Percentiles rank a stretch among this genome's conserved stretches.
Conservation (phyloP, 2,797 vertebrate species). For the Phaenicophaeus curvirostris region DNA sequence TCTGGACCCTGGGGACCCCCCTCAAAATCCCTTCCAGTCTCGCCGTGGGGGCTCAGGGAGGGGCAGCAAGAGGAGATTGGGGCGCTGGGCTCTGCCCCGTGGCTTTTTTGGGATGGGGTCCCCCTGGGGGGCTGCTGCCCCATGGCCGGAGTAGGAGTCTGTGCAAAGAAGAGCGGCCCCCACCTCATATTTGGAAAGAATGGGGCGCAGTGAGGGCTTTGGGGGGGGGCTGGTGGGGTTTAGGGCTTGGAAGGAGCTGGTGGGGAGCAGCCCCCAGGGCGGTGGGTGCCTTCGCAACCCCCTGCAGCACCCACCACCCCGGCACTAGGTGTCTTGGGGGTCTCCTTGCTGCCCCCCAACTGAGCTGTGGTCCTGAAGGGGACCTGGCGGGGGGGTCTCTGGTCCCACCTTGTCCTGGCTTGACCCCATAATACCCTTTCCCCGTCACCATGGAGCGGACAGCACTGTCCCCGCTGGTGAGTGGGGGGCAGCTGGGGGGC, state of each 20-base stretch:
- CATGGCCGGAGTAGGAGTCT: background rate
- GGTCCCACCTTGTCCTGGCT: background rate
- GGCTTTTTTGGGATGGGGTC: background rate
- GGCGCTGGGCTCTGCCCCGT: background rate
- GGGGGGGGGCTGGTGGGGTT: background rate
- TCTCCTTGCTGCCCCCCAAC: background rate
- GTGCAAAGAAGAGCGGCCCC: too few relatives aligned
- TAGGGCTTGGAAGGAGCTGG: too few relatives aligned
- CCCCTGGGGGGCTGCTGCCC: background rate
- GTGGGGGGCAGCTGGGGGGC: background rate
- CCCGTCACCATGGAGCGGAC: background rate
- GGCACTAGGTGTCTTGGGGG: rapidly evolving
- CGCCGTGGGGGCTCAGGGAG: background rate
- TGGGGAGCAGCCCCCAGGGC: background rate
- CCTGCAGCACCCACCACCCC: rapidly evolving
- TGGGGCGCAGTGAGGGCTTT: rapidly evolving
- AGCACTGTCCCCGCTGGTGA: rapidly evolving
- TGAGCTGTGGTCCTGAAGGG: rapidly evolving
- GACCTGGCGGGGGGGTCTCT: background rate
- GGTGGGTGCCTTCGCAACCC: background rate
- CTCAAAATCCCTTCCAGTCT: background rate
- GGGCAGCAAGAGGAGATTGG: background rate
- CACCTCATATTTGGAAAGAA: background rate
- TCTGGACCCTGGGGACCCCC: background rate
- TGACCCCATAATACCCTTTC: background rate